Evolutionary conservation across 2,888 invertebrate genomes (phyloP), one percentile per base, ranked within the genome.

Genomic region (Drosophila robusta): DNA sequence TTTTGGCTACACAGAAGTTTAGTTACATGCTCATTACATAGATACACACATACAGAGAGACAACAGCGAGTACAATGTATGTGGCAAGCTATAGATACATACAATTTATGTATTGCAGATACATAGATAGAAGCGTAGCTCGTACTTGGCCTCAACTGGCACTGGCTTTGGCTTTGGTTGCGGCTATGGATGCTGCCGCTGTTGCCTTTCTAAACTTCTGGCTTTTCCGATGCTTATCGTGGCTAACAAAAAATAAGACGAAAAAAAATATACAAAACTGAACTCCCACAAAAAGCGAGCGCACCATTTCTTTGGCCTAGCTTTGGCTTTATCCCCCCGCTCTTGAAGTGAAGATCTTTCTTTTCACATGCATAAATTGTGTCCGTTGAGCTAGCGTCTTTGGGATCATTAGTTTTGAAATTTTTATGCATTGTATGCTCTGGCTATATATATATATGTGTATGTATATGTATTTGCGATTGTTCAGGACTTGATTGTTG

Each of bases 11-110:
- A 84, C 83, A 84, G 83, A 84, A 84, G 83, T 87, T 84, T 87
- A 84, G 85, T 84, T 87, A 84, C 83, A 84, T 79, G 83, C 83
- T 87, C 87, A 87, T 84, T 84, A 87, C 87, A 84, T 84, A 83
- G 81, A 83, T 63, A 71, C 46, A 70, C 47, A 66, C 32, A 51
- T 1, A 50, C 8, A 57, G 9, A 52, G 26, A 63, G 22, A 56
- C 47, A 42, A 60, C 29, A 50, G 51, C 42, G 60, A 50, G 66
- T 71, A 79, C 65, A 80, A 36, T 75, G 70, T 65, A 70, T 67
- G 64, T 74, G 67, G 67, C 67, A 61, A 67, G 61, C 77, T 71
- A 79, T 75, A 84, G 87, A 84, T 83, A 87, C 83, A 87, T 81
- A 83, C 87, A 83, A 83, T 84, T 84, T 84, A 84, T 84, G 85